Evolutionary conservation across 2,113 vertebrate species (phyloP).

Genomic region (Thinocorus orbignyianus): DNA sequence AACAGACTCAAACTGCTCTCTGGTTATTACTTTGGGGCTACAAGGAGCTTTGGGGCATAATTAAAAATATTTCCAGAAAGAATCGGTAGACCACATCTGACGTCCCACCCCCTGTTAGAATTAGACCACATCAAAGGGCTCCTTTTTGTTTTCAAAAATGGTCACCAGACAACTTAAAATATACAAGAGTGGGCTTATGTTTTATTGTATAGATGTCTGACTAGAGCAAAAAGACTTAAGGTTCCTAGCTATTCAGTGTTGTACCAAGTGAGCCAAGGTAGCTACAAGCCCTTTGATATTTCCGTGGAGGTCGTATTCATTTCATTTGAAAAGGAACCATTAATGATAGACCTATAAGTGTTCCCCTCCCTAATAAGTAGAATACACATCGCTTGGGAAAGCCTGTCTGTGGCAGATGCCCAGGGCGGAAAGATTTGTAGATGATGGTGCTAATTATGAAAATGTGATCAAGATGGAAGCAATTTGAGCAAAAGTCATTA

Average conservation of each 20-base stretch:
- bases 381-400: slow-evolving; percentile 37
- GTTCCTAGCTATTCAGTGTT: neutral
- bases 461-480: slow-evolving; percentile 90
- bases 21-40: slow-evolving; percentile 76
- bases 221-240: neutral
- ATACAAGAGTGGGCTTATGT: slow-evolving; percentile 69
- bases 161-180: slow-evolving; percentile 80
- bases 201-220: slow-evolving; percentile 74
- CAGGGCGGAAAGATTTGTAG: slow-evolving; percentile 86
- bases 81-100: slow-evolving; percentile 86
- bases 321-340: slow-evolving; percentile 32
- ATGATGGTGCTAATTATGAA: slow-evolving; percentile 91
- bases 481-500: slow-evolving; percentile 88
- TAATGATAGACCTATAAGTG: slow-evolving; percentile 17
- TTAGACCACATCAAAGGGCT: slow-evolving; percentile 84
- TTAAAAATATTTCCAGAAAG: slow-evolving; percentile 89
- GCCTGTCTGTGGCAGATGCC: slow-evolving; percentile 78
- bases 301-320: slow-evolving; percentile 31
- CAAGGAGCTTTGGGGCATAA: slow-evolving; percentile 79
- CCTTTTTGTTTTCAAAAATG: slow-evolving; percentile 59
- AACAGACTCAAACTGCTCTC: slow-evolving; percentile 68
- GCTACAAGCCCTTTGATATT: slow-evolving; percentile 40
- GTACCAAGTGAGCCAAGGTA: neutral
- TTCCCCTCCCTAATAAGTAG: slow-evolving; percentile 17
- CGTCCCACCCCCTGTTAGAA: slow-evolving; percentile 80